Conservation (phyloP, 1,140 invertebrate genomes). For the Apis laboriosa region DNA sequence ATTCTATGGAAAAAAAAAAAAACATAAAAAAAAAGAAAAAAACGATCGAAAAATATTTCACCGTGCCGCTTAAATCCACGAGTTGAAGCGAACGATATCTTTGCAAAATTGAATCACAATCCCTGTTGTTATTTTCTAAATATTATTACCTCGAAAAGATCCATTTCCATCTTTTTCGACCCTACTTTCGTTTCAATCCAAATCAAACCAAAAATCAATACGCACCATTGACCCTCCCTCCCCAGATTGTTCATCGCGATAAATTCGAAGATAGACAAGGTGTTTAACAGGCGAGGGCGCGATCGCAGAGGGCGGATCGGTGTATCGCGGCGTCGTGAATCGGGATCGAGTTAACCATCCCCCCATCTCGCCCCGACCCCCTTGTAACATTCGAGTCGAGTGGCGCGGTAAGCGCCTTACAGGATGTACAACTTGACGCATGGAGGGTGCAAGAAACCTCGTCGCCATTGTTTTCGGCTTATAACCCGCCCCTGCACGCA, state of each 20-base stretch:
- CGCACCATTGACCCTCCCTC: neutral
- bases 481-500: conserved; percentile 53
- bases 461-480: conserved; percentile 66
- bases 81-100: too few species aligned
- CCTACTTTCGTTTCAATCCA: neutral
- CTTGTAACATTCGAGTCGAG: conserved; percentile 58
- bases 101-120: too few species aligned
- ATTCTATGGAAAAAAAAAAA: neutral
- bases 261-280: conserved; percentile 49
- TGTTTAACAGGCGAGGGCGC: conserved; percentile 42
- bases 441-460: conserved; percentile 62
- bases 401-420: conserved; percentile 64
- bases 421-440: conserved; percentile 63
- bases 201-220: conserved; percentile 16
- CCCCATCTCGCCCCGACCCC: conserved; percentile 6
- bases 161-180: neutral
- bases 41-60: neutral
- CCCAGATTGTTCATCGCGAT: conserved; percentile 24
- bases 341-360: conserved; percentile 63
- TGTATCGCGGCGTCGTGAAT: conserved; percentile 54
- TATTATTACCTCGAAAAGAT: neutral
- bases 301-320: conserved; percentile 57
- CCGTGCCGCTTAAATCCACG: too few species aligned
- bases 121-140: too few species aligned
- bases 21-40: neutral